A percentile compares a stretch with the other conserved stretches of the same genome.
Conservation (phyloP, 1,140 invertebrate genomes). For the Metopolophium dirhodum region DNA sequence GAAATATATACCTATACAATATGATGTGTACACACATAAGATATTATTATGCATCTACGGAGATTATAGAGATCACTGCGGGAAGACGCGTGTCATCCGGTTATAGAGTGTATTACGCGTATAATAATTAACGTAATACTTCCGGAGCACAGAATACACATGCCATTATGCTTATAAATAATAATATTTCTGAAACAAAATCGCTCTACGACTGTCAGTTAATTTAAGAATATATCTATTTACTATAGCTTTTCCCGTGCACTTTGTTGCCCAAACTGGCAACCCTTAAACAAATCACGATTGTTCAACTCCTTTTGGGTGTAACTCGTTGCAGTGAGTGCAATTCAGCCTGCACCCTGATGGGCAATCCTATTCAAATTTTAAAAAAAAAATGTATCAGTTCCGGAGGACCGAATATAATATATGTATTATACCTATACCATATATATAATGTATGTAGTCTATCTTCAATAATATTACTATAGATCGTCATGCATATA, state of each 20-base stretch:
- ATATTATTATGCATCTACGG: not conserved
- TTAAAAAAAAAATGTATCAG: not conserved
- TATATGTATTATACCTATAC: no score
- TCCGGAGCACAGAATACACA: not conserved
- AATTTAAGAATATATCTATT: not conserved
- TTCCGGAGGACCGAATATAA: not conserved
- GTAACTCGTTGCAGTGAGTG: no score
- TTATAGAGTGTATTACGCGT: not conserved
- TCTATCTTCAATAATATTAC: no score
- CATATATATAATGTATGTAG: no score
- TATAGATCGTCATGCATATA: no score
- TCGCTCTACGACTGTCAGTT: not conserved
- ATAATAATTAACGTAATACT: conserved; percentile 9
- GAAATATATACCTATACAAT: not conserved
- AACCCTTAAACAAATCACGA: no score
- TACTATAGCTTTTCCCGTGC: no score
- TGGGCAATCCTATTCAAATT: no score
- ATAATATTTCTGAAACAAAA: not conserved
- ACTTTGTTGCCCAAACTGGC: no score
- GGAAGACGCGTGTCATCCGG: not conserved
- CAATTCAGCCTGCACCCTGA: no score
- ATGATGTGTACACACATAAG: not conserved
- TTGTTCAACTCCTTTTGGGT: no score
- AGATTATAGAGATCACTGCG: not conserved
- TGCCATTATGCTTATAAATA: no score